These are phyloP conservation scores for Bucco capensis DNA, from an alignment of 2,113 vertebrate genomes.

Conservation along the genomic window DNA sequence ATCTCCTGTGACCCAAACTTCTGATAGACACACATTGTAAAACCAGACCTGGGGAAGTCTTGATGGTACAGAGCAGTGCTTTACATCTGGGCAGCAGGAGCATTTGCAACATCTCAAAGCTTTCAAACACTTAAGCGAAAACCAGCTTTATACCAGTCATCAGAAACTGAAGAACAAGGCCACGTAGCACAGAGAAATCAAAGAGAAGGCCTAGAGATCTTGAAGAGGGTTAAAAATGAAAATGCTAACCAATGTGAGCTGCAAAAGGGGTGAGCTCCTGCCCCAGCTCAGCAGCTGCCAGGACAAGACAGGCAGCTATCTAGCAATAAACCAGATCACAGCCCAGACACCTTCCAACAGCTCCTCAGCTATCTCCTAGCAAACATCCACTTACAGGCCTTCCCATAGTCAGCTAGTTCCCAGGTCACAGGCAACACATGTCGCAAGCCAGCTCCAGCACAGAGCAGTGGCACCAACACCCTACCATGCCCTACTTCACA, in stretches of 20 bases:
- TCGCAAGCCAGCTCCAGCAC: neutral
- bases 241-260: neutral
- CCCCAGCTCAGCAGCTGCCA: neutral
- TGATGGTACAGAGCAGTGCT: neutral
- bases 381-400: neutral
- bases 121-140: neutral
- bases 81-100: neutral
- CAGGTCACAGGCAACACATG: too few species aligned
- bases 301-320: neutral
- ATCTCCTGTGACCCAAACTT: neutral
- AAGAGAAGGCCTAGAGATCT: neutral
- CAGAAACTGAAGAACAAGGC: neutral
- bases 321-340: neutral
- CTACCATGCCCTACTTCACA: rapidly evolving
- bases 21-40: neutral
- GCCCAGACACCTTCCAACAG: neutral
- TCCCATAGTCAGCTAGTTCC: neutral
- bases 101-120: neutral
- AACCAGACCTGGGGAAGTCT: neutral
- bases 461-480: neutral
- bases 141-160: rapidly evolving
- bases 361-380: neutral
- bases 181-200: neutral
- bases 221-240: neutral
- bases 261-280: neutral